Evolutionary conservation across 2,797 vertebrate genomes (phyloP).

Genomic region (Gymnoscopelus braueri): DNA sequence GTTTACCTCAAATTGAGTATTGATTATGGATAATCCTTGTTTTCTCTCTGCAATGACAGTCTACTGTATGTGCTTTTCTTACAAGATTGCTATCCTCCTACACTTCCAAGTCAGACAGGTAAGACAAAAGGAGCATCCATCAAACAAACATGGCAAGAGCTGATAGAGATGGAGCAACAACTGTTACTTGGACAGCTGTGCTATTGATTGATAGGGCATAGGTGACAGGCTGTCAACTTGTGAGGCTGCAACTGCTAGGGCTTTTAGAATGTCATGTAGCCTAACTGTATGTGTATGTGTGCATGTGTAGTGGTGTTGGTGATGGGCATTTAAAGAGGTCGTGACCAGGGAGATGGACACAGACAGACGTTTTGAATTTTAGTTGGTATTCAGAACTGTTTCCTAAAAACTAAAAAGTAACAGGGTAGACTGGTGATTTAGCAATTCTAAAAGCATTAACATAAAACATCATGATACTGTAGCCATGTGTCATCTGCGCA

Average conservation of each 20-base stretch:
- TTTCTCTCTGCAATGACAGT: background rate
- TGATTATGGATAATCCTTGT: slow-evolving; percentile 14
- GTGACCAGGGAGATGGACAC: too few species aligned
- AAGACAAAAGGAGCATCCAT: slow-evolving; percentile 25
- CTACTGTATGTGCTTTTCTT: slow-evolving; percentile 14
- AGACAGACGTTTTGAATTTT: too few species aligned
- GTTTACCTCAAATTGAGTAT: slow-evolving; percentile 20
- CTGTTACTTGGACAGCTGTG: slow-evolving; percentile 24
- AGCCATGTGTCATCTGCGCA: too few species aligned
- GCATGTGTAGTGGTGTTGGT: background rate
- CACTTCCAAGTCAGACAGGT: slow-evolving; percentile 27
- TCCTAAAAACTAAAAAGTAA: too few species aligned
- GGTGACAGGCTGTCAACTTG: slow-evolving; percentile 38
- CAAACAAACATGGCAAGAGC: slow-evolving; percentile 4
- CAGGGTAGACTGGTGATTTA: too few species aligned
- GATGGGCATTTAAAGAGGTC: too few species aligned
- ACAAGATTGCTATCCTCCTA: slow-evolving; percentile 11
- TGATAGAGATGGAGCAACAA: slow-evolving; percentile 28
- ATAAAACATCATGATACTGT: too few species aligned
- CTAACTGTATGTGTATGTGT: background rate
- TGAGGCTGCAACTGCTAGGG: slow-evolving; percentile 21
- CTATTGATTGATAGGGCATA: slow-evolving; percentile 36
- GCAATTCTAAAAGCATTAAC: too few species aligned
- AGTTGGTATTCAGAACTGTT: too few species aligned
- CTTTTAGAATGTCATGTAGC: background rate